phyloP scores from a whole-genome alignment of 2,888 invertebrate species.

The Junonia oenone region DNA sequence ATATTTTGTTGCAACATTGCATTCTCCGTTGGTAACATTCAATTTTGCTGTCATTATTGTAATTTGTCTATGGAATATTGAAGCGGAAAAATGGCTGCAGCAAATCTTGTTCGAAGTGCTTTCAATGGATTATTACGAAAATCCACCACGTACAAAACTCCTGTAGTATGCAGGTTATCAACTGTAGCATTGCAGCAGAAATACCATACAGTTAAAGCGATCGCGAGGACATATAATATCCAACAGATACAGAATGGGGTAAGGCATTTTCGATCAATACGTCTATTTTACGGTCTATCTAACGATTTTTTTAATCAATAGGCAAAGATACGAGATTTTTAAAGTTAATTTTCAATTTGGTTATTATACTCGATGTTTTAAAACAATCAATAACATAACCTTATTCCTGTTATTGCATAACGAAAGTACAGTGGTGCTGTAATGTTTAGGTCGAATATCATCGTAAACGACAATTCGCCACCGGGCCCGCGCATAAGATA shows the following conservation, averaged over 20 bases:
- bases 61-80: slow-evolving; percentile 39
- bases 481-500: slow-evolving; percentile 67
- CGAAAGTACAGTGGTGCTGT: slow-evolving; percentile 58
- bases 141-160: slow-evolving; percentile 56
- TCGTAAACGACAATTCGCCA: slow-evolving; percentile 51
- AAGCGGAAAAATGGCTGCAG: slow-evolving; percentile 70
- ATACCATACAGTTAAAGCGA: slow-evolving; percentile 49
- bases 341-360: not conserved
- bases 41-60: slow-evolving; percentile 23
- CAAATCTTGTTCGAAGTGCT: slow-evolving; percentile 67
- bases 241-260: slow-evolving; percentile 57
- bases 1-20: too few relatives aligned
- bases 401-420: slow-evolving; percentile 72
- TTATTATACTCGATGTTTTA: not conserved
- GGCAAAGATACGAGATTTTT: not conserved
- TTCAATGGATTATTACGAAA: slow-evolving; percentile 67
- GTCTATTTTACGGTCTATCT: slow-evolving; percentile 5
- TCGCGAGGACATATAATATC: slow-evolving; percentile 42
- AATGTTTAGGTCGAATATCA: slow-evolving; percentile 67
- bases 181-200: slow-evolving; percentile 64
- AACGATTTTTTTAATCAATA: not conserved
- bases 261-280: slow-evolving; percentile 35
- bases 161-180: slow-evolving; percentile 66
- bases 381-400: slow-evolving; percentile 49
- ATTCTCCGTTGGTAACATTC: slow-evolving; percentile 6